Evolutionary conservation across 2,797 vertebrate genomes (phyloP).

Genomic region (Lophotriccus pileatus): DNA sequence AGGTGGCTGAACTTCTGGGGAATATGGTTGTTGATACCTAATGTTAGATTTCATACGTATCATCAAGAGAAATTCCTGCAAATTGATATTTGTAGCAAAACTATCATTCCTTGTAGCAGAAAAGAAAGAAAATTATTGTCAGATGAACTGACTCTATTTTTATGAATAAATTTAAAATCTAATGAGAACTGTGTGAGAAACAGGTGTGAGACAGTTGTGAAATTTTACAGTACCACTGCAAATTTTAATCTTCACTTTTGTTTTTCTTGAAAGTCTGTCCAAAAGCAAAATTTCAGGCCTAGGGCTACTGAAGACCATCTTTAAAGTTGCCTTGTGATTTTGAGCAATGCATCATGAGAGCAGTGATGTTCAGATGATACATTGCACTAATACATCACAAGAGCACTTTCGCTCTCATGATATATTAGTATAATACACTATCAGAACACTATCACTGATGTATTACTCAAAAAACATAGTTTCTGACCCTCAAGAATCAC

Average conservation of each 20-base stretch:
- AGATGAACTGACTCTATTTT: background rate
- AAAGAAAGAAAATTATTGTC: background rate
- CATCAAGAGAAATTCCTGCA: background rate
- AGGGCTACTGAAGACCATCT: constrained; percentile 45
- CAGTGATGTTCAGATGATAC: constrained; percentile 62
- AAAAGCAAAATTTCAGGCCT: constrained; percentile 49
- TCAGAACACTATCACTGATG: constrained; percentile 68
- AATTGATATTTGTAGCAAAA: background rate
- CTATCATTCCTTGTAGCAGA: background rate
- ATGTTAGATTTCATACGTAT: background rate
- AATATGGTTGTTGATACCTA: background rate
- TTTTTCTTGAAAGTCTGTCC: constrained; percentile 44
- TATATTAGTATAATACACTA: constrained; percentile 69
- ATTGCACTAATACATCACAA: constrained; percentile 68
- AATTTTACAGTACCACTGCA: background rate
- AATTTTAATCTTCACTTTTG: constrained; percentile 18
- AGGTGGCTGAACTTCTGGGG: background rate
- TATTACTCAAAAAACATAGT: constrained; percentile 62
- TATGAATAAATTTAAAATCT: background rate
- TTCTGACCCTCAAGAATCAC: constrained; percentile 56
- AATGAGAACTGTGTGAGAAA: background rate
- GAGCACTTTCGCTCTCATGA: constrained; percentile 52
- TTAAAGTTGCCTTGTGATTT: constrained; percentile 64
- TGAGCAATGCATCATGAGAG: constrained; percentile 64
- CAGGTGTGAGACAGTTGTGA: background rate